Conservation (phyloP, 2,888 invertebrate genomes). For the Eustalomyia histrio region DNA sequence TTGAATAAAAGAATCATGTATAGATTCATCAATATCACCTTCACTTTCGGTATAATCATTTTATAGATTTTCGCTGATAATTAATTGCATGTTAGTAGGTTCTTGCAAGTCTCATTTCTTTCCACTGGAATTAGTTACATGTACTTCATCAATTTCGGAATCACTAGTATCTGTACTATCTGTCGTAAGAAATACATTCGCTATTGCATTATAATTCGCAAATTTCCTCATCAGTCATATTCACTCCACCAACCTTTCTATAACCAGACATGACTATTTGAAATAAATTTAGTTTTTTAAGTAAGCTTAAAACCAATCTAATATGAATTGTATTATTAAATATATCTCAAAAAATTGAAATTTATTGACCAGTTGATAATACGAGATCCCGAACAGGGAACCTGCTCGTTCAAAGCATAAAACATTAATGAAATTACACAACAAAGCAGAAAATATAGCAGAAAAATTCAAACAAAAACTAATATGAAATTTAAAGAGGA, state of each 20-base stretch:
- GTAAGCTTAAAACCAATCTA: too few relatives aligned
- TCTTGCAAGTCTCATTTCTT: too few relatives aligned
- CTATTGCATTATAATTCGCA: neutral
- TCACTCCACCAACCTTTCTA: conserved; percentile 6
- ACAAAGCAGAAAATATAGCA: neutral
- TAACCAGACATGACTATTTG: conserved; percentile 2
- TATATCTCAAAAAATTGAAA: neutral
- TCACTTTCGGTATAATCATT: too few relatives aligned
- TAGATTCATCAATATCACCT: too few relatives aligned
- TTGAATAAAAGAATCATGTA: too few relatives aligned
- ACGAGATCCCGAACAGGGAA: neutral
- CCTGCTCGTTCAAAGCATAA: neutral
- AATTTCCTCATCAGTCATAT: conserved; percentile 6
- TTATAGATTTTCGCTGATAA: too few relatives aligned
- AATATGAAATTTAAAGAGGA: too few relatives aligned
- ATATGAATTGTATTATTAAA: neutral
- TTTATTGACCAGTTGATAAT: neutral
- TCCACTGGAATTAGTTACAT: neutral
- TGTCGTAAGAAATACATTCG: neutral
- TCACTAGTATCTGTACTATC: neutral
- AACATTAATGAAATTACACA: neutral
- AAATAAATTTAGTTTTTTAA: neutral
- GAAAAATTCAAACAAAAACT: neutral
- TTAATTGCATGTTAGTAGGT: too few relatives aligned
- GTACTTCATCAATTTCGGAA: neutral